phyloP scores from a whole-genome alignment of 2,888 invertebrate genomes.

The Zaprionus bogoriensis region DNA sequence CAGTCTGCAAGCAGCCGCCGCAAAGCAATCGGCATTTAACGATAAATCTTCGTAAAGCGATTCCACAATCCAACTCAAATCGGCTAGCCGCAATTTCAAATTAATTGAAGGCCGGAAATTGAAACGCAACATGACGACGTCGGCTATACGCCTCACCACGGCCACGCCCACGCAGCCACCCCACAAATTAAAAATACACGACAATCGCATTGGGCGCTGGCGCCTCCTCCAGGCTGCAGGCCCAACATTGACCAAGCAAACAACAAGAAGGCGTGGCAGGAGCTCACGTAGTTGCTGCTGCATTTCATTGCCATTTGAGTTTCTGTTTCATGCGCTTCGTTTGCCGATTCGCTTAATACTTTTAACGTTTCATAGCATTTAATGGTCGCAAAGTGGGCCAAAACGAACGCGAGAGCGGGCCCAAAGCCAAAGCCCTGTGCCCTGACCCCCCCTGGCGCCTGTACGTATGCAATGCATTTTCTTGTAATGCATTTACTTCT shows the following conservation, averaged over 20 bases:
- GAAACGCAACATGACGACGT: conserved; percentile 51
- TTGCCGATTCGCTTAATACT: conserved; percentile 60
- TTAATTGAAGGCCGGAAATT: conserved; percentile 73
- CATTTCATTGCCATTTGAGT: conserved; percentile 37
- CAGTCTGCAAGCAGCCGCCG: conserved; percentile 4
- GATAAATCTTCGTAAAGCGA: conserved; percentile 48
- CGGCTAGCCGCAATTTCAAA: conserved; percentile 65
- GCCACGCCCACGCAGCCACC: background rate
- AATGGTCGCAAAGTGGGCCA: conserved; percentile 47
- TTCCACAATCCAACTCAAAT: conserved; percentile 44
- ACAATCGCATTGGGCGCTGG: conserved; percentile 7
- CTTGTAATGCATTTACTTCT: conserved; percentile 68
- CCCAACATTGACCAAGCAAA: conserved; percentile 17
- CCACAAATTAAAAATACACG: conserved; percentile 28
- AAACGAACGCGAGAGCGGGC: background rate
- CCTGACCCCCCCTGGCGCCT: conserved; percentile 11
- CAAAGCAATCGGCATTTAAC: conserved; percentile 17
- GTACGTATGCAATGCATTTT: conserved; percentile 45
- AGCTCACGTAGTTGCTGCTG: conserved; percentile 18
- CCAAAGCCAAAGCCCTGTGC: background rate
- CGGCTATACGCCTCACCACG: conserved; percentile 1
- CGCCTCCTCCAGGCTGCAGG: background rate
- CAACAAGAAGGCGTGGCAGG: conserved; percentile 5
- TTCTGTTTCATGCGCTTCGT: conserved; percentile 21
- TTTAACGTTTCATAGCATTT: conserved; percentile 67